A percentile compares a stretch with the other conserved stretches of the same genome.
Evolutionary conservation across 2,888 invertebrate species (phyloP).

Genomic region (Netelia virgata): DNA sequence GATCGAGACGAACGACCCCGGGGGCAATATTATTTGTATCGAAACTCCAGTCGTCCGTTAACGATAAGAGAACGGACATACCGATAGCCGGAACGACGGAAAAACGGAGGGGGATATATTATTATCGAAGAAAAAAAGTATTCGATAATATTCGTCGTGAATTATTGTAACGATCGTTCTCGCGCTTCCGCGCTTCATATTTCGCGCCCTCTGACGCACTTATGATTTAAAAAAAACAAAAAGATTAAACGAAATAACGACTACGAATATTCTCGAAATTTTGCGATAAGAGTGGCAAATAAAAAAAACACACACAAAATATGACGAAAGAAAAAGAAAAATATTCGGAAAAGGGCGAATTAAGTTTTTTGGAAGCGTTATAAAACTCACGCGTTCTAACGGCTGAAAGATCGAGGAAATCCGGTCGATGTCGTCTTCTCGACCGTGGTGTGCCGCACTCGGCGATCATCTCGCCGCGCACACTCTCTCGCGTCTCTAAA

Average conservation of each 20-base stretch:
- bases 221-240: too few relatives aligned
- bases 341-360: neutral
- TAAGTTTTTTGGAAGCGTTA: neutral
- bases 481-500: neutral
- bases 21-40: constrained; percentile 31
- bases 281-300: too few relatives aligned
- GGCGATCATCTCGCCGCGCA: constrained; percentile 55
- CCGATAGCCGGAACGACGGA: neutral
- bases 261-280: too few relatives aligned
- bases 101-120: neutral
- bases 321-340: too few relatives aligned
- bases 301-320: too few relatives aligned
- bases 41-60: neutral
- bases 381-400: constrained; percentile 75
- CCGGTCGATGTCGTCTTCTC: constrained; percentile 79
- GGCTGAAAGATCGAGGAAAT: constrained; percentile 81
- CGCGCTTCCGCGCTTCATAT: too few relatives aligned
- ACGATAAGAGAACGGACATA: constrained; percentile 2
- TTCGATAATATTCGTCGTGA: too few relatives aligned
- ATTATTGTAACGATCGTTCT: too few relatives aligned
- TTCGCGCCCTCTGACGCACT: too few relatives aligned
- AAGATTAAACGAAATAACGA: too few relatives aligned
- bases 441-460: constrained; percentile 77
- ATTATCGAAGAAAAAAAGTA: too few relatives aligned
- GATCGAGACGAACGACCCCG: constrained; percentile 36